Conservation (phyloP, 2,797 vertebrate species). For the Megaceryle alcyon region DNA sequence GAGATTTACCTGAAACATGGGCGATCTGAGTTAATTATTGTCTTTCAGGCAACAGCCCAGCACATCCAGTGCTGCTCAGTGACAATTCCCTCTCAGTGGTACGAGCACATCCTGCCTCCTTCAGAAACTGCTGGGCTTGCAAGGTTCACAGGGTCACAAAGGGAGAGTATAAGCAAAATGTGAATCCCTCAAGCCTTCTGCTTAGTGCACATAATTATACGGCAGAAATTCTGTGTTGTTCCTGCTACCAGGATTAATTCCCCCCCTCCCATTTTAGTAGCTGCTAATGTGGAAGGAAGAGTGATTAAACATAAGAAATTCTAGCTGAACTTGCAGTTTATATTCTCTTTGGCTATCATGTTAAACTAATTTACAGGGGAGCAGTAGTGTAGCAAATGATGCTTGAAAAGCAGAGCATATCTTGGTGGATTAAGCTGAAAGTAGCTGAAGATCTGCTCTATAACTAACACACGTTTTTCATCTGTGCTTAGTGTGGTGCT, state of each 20-base stretch:
- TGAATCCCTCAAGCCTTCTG: not conserved
- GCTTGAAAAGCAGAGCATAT: not conserved
- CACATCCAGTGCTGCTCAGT: not conserved
- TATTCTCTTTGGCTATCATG: not conserved
- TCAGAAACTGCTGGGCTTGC: not conserved
- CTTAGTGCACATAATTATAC: not conserved
- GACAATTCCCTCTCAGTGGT: not conserved
- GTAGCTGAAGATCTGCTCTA: not conserved
- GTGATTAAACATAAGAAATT: not conserved
- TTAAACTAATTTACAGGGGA: not conserved
- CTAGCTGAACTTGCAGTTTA: not conserved
- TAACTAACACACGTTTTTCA: not conserved
- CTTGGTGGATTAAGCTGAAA: not conserved
- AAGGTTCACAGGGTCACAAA: not conserved
- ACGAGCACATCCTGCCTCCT: not conserved
- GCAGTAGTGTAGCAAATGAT: not conserved
- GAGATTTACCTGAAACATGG: not conserved
- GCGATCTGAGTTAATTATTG: not conserved
- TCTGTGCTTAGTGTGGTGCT: fast-evolving
- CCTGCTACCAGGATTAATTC: not conserved
- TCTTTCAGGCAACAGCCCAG: not conserved
- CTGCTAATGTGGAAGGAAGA: not conserved
- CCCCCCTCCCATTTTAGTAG: not conserved
- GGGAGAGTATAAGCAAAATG: not conserved
- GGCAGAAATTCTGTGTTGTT: not conserved